Base-by-base conservation (phyloP, 2,797 vertebrate species). In the Eurystomus glaucurus region DNA sequence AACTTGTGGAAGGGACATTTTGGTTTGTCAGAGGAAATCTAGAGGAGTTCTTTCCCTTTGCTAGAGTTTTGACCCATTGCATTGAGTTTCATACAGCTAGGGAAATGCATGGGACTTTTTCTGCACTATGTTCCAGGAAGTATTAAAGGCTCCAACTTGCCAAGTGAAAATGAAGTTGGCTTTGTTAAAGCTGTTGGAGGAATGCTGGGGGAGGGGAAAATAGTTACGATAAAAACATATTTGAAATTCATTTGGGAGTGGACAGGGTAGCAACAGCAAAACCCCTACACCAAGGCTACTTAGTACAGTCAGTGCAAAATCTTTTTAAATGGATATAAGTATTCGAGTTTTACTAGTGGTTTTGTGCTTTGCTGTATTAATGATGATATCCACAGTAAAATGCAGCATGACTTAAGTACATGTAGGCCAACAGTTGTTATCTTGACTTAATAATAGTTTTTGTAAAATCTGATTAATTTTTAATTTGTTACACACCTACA, bases 241-340 rank as follows among this genome's bases (percentile, higher is more conserved):
- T 96, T 98, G 86, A 96, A 94, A 98, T 97, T 96, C 85, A 85
- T 77, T 88, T 95, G 81, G 65, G 43, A 79, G 80, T 37, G 15
- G 20, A 90, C 57, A 90, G 46, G 28, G 5, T 80, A 71, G 68
- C 8, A 91, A 71, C 20, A 76, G 41, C 39, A 90, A 86, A 93
- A 88, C 39, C 61, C 12, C 26, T 58, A 22, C 75, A 78, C 17
- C 39, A 68, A 90, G 52, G 48, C 78, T 92, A 41, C 35, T 48
- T 81, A 33, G 10, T 33, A 8, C 2, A 57, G 29, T 46, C 52
- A 43, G 5, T 80, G 19, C 12, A 79, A 76, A 18, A 33, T 31
- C 5, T 84, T 88, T 71, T 41, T 6, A 70, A 75, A 69, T 21
- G 7, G 43, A 11, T 91, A 52, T 45, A 48, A 76, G n/a, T 74